Base-by-base conservation (phyloP, 2,888 invertebrate species). In the Campopleginae sp. region DNA sequence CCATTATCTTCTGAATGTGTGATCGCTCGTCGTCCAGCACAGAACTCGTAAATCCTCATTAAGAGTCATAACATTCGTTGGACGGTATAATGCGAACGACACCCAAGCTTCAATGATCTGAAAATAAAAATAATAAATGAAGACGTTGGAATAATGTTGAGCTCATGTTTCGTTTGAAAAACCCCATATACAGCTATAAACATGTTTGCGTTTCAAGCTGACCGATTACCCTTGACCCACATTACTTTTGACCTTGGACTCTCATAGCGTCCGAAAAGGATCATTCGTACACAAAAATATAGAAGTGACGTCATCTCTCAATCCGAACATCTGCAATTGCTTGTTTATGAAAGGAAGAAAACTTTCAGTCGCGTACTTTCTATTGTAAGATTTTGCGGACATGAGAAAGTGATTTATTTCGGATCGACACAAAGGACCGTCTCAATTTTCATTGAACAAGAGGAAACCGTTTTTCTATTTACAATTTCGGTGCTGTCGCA, bases 171-270 rank as follows among this genome's bases (percentile, higher is more conserved):
- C 58, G 38, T 8, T 17, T 44, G 33, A 31, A 75, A 12, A 46
- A 27, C 27, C 31, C 63, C 19, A 51, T 65, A 38, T 19, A 4
- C 17, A 58, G 33, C 76, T 17, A 51, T 27, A 10, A 51, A 23
- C 27, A 5, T 17, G 27, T 66, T 17, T 54, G 44, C 38, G 42
- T 51, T 48, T 65, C 71, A 58, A 38, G 27, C 63, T 65, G 70
- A 66, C 80, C 75, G 71, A 83, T 87, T 82, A 76, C 68, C 88
- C 88, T 87, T 88, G 88, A 86, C 74, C 85, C 80, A 87, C 83
- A 87, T 87, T 46, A 72, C 17, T 27, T 44, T 42, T 48, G 82
- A 82, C 87, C 88, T 84, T 88, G 87, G 72, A 66, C 63, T 84
- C 58, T n/a, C 63, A 23, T 17, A 82, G 84, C 85, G 61, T 72